A percentile compares a stretch with the other conserved stretches of the same genome.
These are phyloP conservation scores for Axinella damicornis DNA, from an alignment of 37 sponge, comb jelly and placozoan genomes.

Conservation along the genomic window DNA sequence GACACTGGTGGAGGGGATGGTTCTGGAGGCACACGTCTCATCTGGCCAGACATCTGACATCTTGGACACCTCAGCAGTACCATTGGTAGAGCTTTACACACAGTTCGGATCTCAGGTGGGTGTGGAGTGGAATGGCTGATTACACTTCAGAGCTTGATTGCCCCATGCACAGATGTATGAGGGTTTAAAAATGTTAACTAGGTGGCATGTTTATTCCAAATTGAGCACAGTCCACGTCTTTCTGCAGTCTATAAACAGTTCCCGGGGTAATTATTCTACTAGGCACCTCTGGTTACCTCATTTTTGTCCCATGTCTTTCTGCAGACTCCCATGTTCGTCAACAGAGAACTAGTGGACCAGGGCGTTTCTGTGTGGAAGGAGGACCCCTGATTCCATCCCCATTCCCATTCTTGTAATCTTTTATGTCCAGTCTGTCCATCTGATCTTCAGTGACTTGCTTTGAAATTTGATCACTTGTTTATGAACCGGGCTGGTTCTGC, in stretches of 20 bases:
- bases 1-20: conserved; percentile 59
- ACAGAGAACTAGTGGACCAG: conserved; percentile 62
- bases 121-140: too few relatives aligned
- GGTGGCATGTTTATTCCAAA: too few relatives aligned
- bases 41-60: neutral
- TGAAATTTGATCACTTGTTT: too few relatives aligned
- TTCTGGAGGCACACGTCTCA: conserved; percentile 57
- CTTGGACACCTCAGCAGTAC: neutral
- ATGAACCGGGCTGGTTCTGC: too few relatives aligned
- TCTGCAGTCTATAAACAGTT: neutral
- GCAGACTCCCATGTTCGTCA: conserved; percentile 58
- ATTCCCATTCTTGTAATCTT: too few relatives aligned
- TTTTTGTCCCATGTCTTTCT: neutral
- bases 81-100: conserved; percentile 55
- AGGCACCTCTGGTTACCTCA: neutral
- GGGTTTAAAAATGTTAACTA: neutral
- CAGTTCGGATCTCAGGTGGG: conserved; percentile 53
- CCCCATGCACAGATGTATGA: too few relatives aligned
- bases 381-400: neutral
- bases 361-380: conserved; percentile 65
- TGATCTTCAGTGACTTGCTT: too few relatives aligned
- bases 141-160: too few relatives aligned
- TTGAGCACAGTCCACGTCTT: neutral
- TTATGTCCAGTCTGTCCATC: too few relatives aligned
- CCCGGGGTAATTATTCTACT: neutral